Conservation (phyloP, 2,797 vertebrate genomes). For the Malacoctenus gilli region DNA sequence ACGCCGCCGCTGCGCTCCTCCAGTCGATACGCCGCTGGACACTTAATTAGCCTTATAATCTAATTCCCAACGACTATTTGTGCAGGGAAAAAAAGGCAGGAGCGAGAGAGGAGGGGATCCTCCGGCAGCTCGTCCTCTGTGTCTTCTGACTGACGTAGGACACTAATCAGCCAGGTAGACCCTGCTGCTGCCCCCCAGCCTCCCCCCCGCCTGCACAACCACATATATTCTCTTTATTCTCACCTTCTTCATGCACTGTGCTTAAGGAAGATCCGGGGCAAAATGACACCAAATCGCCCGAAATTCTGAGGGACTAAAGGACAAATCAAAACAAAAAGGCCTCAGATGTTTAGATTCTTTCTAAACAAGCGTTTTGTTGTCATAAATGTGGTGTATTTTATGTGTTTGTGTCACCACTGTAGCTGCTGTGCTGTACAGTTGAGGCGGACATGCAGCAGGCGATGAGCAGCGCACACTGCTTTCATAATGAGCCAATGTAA, state of each 20-base stretch:
- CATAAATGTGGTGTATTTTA: not conserved
- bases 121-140: constrained; percentile 32
- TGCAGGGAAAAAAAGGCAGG: no score
- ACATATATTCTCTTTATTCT: not conserved
- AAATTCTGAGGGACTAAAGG: no score
- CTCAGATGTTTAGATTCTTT: constrained; percentile 5
- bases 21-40: constrained; percentile 22
- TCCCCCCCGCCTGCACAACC: constrained; percentile 27
- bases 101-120: not conserved
- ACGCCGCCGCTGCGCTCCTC: constrained; percentile 1
- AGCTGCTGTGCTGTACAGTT: constrained; percentile 2
- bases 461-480: constrained; percentile 28
- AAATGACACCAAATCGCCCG: no score
- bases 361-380: not conserved
- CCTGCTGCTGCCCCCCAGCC: constrained; percentile 14
- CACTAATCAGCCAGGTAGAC: constrained; percentile 44
- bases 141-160: constrained; percentile 43
- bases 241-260: not conserved
- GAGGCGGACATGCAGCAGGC: constrained; percentile 24
- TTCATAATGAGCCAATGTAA: constrained; percentile 64
- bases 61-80: constrained; percentile 27
- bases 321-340: constrained; percentile 6
- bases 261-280: no score
- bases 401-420: not conserved
- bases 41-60: constrained; percentile 41